phyloP scores from a whole-genome alignment of 2,888 invertebrate species.

The Sacculina carcini region DNA sequence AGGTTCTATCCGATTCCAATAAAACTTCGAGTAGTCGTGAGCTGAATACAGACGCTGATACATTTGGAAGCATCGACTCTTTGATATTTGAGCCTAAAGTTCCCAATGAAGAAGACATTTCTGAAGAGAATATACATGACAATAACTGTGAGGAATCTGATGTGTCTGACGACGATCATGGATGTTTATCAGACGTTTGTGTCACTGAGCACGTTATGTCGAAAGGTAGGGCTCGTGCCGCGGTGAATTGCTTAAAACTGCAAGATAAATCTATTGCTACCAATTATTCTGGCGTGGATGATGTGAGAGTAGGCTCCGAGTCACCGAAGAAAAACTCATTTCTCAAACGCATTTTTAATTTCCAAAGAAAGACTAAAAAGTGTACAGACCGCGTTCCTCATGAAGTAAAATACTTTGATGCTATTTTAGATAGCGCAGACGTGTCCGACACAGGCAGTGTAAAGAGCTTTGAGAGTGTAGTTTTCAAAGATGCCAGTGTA shows the following conservation, averaged over 20 bases:
- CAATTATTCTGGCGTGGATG: too few species aligned
- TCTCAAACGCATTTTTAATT: background rate
- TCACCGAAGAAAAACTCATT: background rate
- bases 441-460: constrained; percentile 14
- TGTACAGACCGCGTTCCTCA: background rate
- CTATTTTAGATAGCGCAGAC: background rate
- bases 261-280: too few species aligned
- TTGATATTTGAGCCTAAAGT: constrained; percentile 17
- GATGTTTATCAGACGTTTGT: too few species aligned
- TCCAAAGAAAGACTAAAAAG: background rate
- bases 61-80: constrained; percentile 15
- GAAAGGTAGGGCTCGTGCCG: too few species aligned
- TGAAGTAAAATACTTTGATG: background rate
- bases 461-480: constrained; percentile 14
- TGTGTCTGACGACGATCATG: too few species aligned
- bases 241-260: too few species aligned
- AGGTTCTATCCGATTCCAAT: constrained; percentile 3
- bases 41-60: constrained; percentile 14
- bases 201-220: too few species aligned
- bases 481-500: constrained; percentile 12
- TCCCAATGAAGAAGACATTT: constrained; percentile 10
- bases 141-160: too few species aligned
- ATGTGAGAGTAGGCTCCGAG: too few species aligned
- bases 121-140: constrained; percentile 8
- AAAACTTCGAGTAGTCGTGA: constrained; percentile 6